Conservation (phyloP, 2,888 invertebrate species). For the Allolobophora icterica region DNA sequence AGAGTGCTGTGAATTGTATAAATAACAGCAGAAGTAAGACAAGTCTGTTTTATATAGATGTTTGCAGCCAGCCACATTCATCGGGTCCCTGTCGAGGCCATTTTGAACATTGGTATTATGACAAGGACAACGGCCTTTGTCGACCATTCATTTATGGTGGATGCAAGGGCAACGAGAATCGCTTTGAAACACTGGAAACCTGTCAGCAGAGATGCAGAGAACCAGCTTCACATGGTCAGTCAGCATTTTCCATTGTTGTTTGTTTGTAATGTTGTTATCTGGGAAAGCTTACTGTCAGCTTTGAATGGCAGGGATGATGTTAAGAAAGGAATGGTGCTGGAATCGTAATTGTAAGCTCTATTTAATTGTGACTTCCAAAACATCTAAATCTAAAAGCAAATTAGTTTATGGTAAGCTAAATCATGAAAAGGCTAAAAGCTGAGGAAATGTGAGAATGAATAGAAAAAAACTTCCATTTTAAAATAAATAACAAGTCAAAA, state of each 20-base stretch:
- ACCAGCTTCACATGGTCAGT: constrained; percentile 36
- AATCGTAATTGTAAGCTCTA: neutral
- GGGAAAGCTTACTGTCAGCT: neutral
- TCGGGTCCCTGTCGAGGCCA: constrained; percentile 44
- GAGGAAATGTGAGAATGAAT: neutral
- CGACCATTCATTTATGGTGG: constrained; percentile 48
- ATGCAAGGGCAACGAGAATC: constrained; percentile 49
- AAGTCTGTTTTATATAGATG: constrained; percentile 30
- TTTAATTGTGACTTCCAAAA: neutral
- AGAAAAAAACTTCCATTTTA: neutral
- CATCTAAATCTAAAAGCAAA: too few relatives aligned
- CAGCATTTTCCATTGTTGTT: neutral
- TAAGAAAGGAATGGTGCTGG: neutral
- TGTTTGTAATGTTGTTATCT: neutral
- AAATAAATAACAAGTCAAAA: neutral
- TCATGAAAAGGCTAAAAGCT: neutral
- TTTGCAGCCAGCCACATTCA: constrained; percentile 41
- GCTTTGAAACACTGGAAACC: constrained; percentile 44
- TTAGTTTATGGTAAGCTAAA: too few relatives aligned
- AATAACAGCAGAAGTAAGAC: too few relatives aligned
- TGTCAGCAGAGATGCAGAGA: constrained; percentile 45
- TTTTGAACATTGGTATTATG: constrained; percentile 55
- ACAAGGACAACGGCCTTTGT: constrained; percentile 72
- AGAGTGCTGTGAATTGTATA: too few relatives aligned
- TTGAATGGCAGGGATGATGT: neutral